phyloP scores from a whole-genome alignment of 2,888 invertebrate genomes.

The Patella pellucida region DNA sequence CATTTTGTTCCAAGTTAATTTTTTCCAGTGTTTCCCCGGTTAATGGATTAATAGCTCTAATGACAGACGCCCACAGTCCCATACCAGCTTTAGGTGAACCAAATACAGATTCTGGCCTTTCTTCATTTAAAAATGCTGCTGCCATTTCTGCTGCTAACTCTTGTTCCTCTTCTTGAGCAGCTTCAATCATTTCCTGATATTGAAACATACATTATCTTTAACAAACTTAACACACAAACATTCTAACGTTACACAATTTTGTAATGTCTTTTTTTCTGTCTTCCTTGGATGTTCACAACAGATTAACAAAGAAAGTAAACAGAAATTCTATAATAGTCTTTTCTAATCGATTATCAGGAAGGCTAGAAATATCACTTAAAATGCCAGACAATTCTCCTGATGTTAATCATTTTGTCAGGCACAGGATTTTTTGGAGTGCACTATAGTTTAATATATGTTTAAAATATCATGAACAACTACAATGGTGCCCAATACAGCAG shows the following conservation, averaged over 20 bases:
- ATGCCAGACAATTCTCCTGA: no score
- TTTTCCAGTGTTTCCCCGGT: constrained; percentile 78
- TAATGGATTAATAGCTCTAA: constrained; percentile 73
- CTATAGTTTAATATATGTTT: no score
- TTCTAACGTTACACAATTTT: not conserved
- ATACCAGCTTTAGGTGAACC: constrained; percentile 94
- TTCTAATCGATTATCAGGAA: no score
- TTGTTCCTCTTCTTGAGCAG: constrained; percentile 95
- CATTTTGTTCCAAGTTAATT: constrained; percentile 92
- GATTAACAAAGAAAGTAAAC: no score
- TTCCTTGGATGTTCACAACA: no score
- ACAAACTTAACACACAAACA: not conserved
- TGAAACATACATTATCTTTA: not conserved
- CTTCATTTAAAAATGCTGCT: constrained; percentile 93
- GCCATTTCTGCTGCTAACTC: constrained; percentile 98
- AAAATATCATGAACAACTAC: no score
- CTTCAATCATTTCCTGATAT: constrained; percentile 87
- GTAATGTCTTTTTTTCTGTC: not conserved
- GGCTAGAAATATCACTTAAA: no score
- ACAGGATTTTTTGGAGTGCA: no score
- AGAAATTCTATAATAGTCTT: no score
- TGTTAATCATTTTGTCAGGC: no score
- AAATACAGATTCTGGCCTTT: constrained; percentile 92
- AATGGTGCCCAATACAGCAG: no score
- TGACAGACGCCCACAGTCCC: constrained; percentile 93